Evolutionary conservation across 2,797 vertebrate species (phyloP), one percentile per base, ranked within the genome.

Genomic region (Poeciliopsis turneri): DNA sequence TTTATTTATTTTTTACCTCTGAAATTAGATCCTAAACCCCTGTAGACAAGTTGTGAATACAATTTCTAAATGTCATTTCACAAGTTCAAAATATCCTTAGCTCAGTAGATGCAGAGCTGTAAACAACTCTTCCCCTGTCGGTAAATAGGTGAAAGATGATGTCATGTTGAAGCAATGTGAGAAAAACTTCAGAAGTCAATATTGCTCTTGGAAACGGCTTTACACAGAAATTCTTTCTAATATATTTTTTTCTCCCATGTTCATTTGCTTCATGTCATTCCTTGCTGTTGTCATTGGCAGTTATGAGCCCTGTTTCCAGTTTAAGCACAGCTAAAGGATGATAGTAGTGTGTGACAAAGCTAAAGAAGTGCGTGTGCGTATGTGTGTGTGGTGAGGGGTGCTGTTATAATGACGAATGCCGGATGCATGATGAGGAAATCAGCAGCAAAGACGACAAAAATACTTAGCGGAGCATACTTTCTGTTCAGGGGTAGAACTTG

Each of bases 391-490:
- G 45, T 2, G 43, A 15, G 6, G n/a, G 2, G 49, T 36, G 51
- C 23, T 36, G 59, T 23, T 30, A 8, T 49, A 59, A 79, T 93
- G 87, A 91, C 79, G 80, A 87, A 88, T 82, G 84, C 80, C 82
- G 86, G 84, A 90, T 89, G 86, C 84, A 84, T 75, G 81, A 86
- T 93, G 91, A 93, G 89, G 92, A 94, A 93, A 93, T 90, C 81
- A 64, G 80, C 89, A 86, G 86, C 64, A 53, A 76, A 78, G 46
- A 57, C 81, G 84, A 86, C 82, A 85, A 86, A 89, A 92, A 92
- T 86, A 92, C 86, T 82, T 36, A 69, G 78, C 74, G 82, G 61
- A 88, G 84, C 79, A 74, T 84, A 77, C 80, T 86, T 84, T 89
- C 79, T 86, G 80, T 76, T 89, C 33, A 78, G 83, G 66, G 83